A percentile compares a stretch with the other conserved stretches of the same genome.
Evolutionary conservation across 1,140 invertebrate species (phyloP).

Genomic region (Caenorhabditis brenneri): DNA sequence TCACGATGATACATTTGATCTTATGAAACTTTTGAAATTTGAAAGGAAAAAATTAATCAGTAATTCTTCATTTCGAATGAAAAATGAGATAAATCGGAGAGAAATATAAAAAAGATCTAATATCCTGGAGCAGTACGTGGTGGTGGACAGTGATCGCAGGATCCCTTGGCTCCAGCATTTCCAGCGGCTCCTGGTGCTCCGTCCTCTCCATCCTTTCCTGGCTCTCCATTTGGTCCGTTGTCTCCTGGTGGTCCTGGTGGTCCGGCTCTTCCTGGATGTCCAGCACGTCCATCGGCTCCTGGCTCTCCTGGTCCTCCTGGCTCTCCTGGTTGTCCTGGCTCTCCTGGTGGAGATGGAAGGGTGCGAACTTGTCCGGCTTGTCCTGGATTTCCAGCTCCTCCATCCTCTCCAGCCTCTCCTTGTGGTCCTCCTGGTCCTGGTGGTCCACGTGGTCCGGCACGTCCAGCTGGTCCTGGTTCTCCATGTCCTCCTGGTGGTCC

Average conservation of each 20-base stretch:
- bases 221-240: conserved; percentile 47
- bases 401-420: conserved; percentile 51
- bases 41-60: background rate
- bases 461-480: conserved; percentile 48
- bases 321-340: conserved; percentile 49
- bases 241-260: conserved; percentile 53
- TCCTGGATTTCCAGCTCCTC: conserved; percentile 50
- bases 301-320: conserved; percentile 49
- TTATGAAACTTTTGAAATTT: background rate
- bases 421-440: conserved; percentile 52
- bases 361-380: conserved; percentile 44
- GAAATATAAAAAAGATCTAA: conserved; percentile 2
- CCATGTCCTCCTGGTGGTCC: conserved; percentile 48
- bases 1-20: no score
- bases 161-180: conserved; percentile 50
- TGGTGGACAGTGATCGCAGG: conserved; percentile 53
- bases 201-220: conserved; percentile 51
- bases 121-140: conserved; percentile 55
- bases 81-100: background rate
- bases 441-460: conserved; percentile 50
- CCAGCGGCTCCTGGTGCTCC: conserved; percentile 46
- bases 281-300: conserved; percentile 49
- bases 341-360: conserved; percentile 27
- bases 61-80: background rate
- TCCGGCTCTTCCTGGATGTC: conserved; percentile 45